A percentile compares a stretch with the other conserved stretches of the same genome.
phyloP scores from a whole-genome alignment of 2,797 vertebrate species.

The Eremophila alpestris region DNA sequence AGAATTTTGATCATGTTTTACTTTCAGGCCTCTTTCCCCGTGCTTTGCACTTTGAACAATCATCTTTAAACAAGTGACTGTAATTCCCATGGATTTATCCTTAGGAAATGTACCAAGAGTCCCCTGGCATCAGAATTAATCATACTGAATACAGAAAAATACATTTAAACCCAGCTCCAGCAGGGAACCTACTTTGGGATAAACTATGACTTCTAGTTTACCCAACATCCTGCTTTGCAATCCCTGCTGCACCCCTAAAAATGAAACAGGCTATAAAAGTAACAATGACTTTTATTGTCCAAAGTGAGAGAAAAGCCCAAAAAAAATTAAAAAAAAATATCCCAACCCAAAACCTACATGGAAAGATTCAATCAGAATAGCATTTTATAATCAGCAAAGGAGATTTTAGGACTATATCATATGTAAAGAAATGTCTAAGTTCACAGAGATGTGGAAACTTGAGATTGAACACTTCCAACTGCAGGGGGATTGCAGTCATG shows the following conservation, averaged over 20 bases:
- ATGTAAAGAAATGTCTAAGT: background rate
- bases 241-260: constrained; percentile 4
- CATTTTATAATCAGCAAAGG: background rate
- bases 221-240: background rate
- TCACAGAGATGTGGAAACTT: background rate
- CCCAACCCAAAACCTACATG: background rate
- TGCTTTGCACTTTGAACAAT: constrained; percentile 29
- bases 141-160: background rate
- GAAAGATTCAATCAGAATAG: background rate
- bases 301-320: background rate
- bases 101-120: constrained; percentile 36
- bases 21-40: constrained; percentile 2
- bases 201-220: constrained; percentile 6
- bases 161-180: background rate
- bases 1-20: constrained; percentile 36
- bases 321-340: background rate
- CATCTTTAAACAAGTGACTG: constrained; percentile 45
- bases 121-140: constrained; percentile 33
- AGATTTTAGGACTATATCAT: background rate
- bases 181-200: background rate
- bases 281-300: background rate
- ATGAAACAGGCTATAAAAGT: background rate
- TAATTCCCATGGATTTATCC: constrained; percentile 40
- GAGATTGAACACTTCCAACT: background rate
- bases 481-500: background rate